These are phyloP conservation scores for Macrosteles quadrilineatus DNA, from an alignment of 1,140 invertebrate genomes.

Conservation along the genomic window DNA sequence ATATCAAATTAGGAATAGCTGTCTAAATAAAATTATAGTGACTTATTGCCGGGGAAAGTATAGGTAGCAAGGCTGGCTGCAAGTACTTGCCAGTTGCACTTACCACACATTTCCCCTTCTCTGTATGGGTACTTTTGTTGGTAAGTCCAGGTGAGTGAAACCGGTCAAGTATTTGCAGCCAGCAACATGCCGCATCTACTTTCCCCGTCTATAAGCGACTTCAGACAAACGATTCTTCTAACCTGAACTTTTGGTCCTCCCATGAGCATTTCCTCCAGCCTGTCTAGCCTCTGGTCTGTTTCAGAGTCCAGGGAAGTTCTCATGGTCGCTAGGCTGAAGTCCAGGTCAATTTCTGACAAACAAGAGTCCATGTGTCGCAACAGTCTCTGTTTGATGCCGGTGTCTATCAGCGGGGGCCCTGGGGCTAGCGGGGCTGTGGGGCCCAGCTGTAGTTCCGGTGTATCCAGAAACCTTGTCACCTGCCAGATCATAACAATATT, in stretches of 20 bases:
- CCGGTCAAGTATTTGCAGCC: too few relatives aligned
- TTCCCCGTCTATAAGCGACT: too few relatives aligned
- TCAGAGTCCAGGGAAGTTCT: slow-evolving; percentile 4
- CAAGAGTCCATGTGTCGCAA: slow-evolving; percentile 70
- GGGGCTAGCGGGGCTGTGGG: slow-evolving; percentile 51
- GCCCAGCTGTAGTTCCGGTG: slow-evolving; percentile 43
- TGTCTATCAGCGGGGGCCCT: slow-evolving; percentile 60
- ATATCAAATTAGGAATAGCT: too few relatives aligned
- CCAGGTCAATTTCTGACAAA: slow-evolving; percentile 67
- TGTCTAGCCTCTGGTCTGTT: slow-evolving; percentile 19
- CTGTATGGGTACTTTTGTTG: too few relatives aligned
- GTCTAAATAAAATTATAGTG: too few relatives aligned
- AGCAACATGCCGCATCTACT: too few relatives aligned
- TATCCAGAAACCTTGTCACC: slow-evolving; percentile 46
- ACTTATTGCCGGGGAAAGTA: too few relatives aligned
- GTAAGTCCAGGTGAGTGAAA: too few relatives aligned
- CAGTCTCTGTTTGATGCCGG: slow-evolving; percentile 66
- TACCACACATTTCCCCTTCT: too few relatives aligned
- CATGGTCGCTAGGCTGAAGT: slow-evolving; percentile 52
- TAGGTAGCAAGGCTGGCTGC: too few relatives aligned
- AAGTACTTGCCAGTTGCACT: too few relatives aligned
- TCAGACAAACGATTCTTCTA: too few relatives aligned
- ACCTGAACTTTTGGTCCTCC: neutral
- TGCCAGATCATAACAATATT: slow-evolving; percentile 28
- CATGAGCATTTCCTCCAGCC: slow-evolving; percentile 27